Conservation (phyloP, 2,113 vertebrate species). For the Sceloporus undulatus region DNA sequence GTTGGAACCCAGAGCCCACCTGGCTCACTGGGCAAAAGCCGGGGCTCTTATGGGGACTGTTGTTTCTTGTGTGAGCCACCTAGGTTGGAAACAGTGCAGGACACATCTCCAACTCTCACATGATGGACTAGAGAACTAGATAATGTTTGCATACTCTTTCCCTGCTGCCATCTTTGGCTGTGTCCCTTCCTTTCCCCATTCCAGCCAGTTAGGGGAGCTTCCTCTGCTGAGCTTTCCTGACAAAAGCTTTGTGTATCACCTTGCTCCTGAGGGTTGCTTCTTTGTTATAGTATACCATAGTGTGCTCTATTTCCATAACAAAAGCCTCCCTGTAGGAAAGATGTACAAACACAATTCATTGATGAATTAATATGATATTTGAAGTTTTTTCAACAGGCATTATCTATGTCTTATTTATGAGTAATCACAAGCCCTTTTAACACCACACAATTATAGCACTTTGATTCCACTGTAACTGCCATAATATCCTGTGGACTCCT, state of each 20-base stretch:
- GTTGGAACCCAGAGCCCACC: neutral
- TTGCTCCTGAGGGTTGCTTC: neutral
- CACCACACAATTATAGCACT: too few relatives aligned
- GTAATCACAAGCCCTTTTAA: neutral
- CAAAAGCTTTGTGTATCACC: neutral
- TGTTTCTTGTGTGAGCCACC: neutral
- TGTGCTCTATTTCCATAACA: neutral
- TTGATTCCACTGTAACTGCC: too few relatives aligned
- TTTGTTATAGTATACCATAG: neutral
- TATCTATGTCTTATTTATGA: neutral
- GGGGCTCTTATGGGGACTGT: neutral
- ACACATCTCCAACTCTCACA: neutral
- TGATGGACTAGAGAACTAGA: neutral
- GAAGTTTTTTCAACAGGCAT: too few relatives aligned
- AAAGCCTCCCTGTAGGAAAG: neutral
- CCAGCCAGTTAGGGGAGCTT: neutral
- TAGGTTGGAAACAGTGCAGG: neutral
- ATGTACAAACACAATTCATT: neutral
- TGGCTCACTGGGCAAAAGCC: neutral
- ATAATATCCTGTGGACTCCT: too few relatives aligned
- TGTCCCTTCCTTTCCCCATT: neutral
- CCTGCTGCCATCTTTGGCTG: neutral
- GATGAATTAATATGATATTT: neutral
- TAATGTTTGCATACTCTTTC: neutral
- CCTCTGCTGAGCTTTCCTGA: neutral